Percentiles rank a stretch among this genome's conserved stretches.
Conservation (phyloP, 1,140 invertebrate genomes). For the Ridgeia piscesae region DNA sequence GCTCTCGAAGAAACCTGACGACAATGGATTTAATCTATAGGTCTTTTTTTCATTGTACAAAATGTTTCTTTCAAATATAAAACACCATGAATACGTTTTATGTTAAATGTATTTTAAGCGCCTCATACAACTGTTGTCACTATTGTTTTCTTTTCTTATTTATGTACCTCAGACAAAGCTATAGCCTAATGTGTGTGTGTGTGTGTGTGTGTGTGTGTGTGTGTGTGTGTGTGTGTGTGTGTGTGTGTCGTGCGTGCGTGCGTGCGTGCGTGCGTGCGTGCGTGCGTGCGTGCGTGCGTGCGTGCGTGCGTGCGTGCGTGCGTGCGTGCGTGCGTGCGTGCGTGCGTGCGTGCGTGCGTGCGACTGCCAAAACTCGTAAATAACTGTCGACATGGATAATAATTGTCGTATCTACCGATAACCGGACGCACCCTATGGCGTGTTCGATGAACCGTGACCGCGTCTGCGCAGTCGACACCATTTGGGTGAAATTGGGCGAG, state of each 20-base stretch:
- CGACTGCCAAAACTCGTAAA: not conserved
- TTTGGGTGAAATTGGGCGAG: constrained; percentile 65
- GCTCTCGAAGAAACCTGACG: constrained; percentile 74
- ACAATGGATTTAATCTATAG: not conserved
- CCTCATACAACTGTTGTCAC: not conserved
- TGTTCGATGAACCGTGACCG: constrained; percentile 31
- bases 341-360: too few relatives aligned
- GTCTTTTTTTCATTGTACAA: not conserved
- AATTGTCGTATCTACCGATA: not conserved
- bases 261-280: too few relatives aligned
- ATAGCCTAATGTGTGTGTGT: not conserved
- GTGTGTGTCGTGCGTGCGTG: too few relatives aligned
- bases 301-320: too few relatives aligned
- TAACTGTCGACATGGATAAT: not conserved
- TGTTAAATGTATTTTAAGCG: not conserved
- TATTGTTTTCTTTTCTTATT: not conserved
- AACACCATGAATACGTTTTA: not conserved
- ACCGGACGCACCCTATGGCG: constrained; percentile 65
- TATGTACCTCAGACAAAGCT: not conserved
- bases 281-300: too few relatives aligned
- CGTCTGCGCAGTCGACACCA: constrained; percentile 28
- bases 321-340: too few relatives aligned
- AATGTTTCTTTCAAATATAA: not conserved
- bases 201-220: too few relatives aligned
- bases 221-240: too few relatives aligned